These are phyloP conservation scores for Augiades crinisus DNA, from an alignment of 2,888 invertebrate genomes.

Conservation along the genomic window DNA sequence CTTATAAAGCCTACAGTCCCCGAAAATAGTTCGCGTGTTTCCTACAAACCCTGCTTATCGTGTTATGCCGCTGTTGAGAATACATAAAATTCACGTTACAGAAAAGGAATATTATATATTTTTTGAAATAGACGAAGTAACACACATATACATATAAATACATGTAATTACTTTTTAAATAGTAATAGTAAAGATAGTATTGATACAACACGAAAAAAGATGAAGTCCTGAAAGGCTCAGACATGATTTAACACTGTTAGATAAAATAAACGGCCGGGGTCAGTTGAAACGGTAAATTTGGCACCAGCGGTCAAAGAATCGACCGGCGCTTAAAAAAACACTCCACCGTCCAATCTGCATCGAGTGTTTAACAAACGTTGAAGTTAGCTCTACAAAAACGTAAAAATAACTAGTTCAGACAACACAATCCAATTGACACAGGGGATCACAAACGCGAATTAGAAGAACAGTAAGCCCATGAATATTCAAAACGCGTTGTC, in stretches of 20 bases:
- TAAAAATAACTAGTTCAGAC: slow-evolving; percentile 4
- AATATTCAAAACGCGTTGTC: slow-evolving; percentile 21
- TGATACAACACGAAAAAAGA: too few species aligned
- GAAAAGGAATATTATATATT: background rate
- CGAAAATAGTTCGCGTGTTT: background rate
- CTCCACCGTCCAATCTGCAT: background rate
- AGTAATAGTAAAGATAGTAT: too few species aligned
- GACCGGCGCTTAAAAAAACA: too few species aligned
- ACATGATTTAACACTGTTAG: too few species aligned
- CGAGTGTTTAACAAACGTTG: background rate
- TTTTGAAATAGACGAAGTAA: too few species aligned
- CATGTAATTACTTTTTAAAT: too few species aligned
- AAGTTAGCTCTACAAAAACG: background rate
- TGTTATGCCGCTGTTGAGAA: slow-evolving; percentile 3
- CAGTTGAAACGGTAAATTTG: too few species aligned
- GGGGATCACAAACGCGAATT: slow-evolving; percentile 15
- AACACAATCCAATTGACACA: slow-evolving; percentile 1
- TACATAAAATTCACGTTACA: slow-evolving; percentile 1
- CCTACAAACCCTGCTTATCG: slow-evolving; percentile 2
- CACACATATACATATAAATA: too few species aligned
- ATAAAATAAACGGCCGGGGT: too few species aligned
- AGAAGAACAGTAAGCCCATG: slow-evolving; percentile 19
- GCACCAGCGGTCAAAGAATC: too few species aligned
- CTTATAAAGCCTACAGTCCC: background rate
- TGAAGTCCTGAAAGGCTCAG: too few species aligned